Base-by-base conservation (phyloP, 2,797 vertebrate genomes). In the Notoglanidium macrostoma region DNA sequence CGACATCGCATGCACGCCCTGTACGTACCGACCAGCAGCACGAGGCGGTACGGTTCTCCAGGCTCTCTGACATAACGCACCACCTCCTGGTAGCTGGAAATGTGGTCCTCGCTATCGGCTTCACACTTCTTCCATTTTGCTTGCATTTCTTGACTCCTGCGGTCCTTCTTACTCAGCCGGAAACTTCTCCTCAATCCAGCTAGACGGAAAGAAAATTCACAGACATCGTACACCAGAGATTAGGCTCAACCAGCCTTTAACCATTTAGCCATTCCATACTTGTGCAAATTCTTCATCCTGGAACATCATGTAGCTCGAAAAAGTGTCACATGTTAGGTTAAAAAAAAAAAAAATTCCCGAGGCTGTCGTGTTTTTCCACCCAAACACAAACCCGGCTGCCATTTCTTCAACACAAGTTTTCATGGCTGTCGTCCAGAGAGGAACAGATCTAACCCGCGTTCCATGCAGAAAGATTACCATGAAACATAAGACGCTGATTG, bases 151-250 rank as follows among this genome's bases (percentile, higher is more conserved):
- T 95, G 92, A 94, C 67, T 95, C 93, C 93, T 94, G 89, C 93
- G 96, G 92, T 97, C 96, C 93, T 96, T 98, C 92, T 95, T 96
- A 92, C 98, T 97, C 74, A 98, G 96, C 85, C 97, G 96, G 92
- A 99, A 99, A 93, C 98, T 99, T 94, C 96, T 97, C 90, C 98
- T 96, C 92, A 98, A 96, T 87, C 97, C 97, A 94, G 96, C 98
- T 99, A 94, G 82, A 95, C 3, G 59, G 95, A 85, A 65, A 78
- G 44, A 57, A 68, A n/a, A 21, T 8, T 83, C 59, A 59, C 1
- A 21, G n/a, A 35, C 32, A 26, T 29, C 73, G 6, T 35, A 59
- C 78, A 46, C 57, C 57, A 85, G 70, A 85, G 21, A 49, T 85
- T n/a, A 49, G 19, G 35, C n/a, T 72, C 29, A 26, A n/a, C 46